Base-by-base conservation (phyloP, 1,140 invertebrate species). In the Pectinophora gossypiella region DNA sequence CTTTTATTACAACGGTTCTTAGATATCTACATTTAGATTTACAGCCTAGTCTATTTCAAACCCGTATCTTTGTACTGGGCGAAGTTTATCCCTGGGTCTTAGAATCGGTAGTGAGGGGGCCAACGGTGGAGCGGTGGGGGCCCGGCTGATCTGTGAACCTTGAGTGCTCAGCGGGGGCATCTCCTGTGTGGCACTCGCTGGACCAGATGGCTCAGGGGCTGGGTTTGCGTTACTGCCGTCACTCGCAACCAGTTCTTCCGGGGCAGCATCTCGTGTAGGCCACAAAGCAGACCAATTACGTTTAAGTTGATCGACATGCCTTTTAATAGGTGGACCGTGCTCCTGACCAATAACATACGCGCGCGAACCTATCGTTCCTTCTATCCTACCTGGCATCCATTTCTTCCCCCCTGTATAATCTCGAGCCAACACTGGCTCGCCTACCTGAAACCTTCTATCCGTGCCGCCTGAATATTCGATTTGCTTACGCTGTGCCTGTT, bases 301-400 rank as follows among this genome's bases (percentile, higher is more conserved):
- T 22, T 27, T 48, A 19, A 48, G 10, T 16, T 48, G 46, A 48
- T 48, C 46, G 12, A 48, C 18, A 36, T 48, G 46, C 20, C 32
- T 12, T 48, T 36, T 35, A n/a, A n/a, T n/a, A 6, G 23, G 46
- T 35, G 46, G 46, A 35, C 27, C 46, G 23, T 48, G 16, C 19
- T 48, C 46, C 27, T 16, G 19, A 19, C 16, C n/a, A 4, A 48
- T 27, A 10, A 36, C 18, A 19, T 48, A 48, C 16, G 32, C 16
- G 7, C 46, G 46, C 5, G 46, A 35, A 16, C 46, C 46, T 48
- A 48, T 15, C 19, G 19, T 35, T 35, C 36, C 22, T 10, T 19
- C 19, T n/a, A 48, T 18, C 13, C 19, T 35, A 2, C 46, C 46
- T 19, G 12, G 7, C 13, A 35, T 19, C 46, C 46, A 48, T 48